Base-by-base conservation (phyloP, 2,888 invertebrate genomes). In the Dryococelus australis region DNA sequence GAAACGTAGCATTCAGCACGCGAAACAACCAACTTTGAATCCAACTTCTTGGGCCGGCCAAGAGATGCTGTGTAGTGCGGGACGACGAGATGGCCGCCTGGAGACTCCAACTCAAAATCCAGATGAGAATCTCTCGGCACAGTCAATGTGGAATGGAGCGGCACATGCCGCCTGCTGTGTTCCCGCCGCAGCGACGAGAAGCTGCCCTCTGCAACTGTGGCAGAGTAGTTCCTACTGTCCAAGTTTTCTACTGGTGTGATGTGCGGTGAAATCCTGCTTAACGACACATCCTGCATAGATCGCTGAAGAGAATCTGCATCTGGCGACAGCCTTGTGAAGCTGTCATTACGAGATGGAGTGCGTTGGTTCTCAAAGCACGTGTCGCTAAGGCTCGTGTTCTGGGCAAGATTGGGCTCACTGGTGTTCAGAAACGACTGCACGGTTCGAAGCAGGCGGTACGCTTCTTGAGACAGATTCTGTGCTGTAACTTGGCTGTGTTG, bases 391-490 rank as follows among this genome's bases (percentile, higher is more conserved):
- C 83, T 35, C 24, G 87, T n/a, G 12, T 92, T 88, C 86, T 92
- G 92, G 26, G 93, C 92, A 79, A 95, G 91, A 89, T 94, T 94
- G 1, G 95, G 95, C 90, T 95, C 95, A 89, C 94, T 94, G 88
- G 95, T 95, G 90, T 93, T 93, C 88, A 96, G 91, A 87, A 96
- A 92, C 53, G 95, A 95, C 90, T 95, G 94, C 86, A 95, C 94
- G 43, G 95, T 95, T 89, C 95, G 93, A 90, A 95, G 93, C 88
- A 96, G 92, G 87, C 88, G 93, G 90, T 94, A 95, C 1, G 95
- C 95, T 92, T 96, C 95, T 90, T 95, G 94, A 0, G 95, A 94
- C 43, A 96, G 91, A 91, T 95, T 95, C 88, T 95, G 95, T 90
- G 94, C 93, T 43, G 94, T 91, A 89, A 94, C 94, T 86, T 94